Evolutionary conservation across 2,888 invertebrate species (phyloP), one percentile per base, ranked within the genome.

Genomic region (Mesoligia furuncula): DNA sequence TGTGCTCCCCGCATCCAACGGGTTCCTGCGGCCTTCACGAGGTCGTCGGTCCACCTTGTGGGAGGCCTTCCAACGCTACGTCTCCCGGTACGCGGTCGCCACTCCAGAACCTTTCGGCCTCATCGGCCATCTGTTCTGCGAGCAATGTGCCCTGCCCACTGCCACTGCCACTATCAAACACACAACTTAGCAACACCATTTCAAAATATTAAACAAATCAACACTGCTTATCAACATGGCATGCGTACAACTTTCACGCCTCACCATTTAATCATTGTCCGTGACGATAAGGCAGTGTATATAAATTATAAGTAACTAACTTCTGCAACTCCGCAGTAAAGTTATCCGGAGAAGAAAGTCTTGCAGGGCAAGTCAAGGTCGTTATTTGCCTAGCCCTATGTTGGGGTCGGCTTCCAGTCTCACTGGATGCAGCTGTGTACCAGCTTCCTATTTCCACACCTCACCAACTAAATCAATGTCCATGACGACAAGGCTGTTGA

Each of bases 161-260:
- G n/a, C n/a, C n/a, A n/a, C n/a, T n/a, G n/a, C n/a, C n/a, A n/a
- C n/a, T n/a, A n/a, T n/a, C n/a, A n/a, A n/a, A n/a, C 1, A 13
- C n/a, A 42, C 31, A 6, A 17, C 13, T 31, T 62, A 0, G 27
- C 48, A n/a, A 6, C 24, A 31, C n/a, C 51, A 62, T 42, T 48
- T 42, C 81, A 27, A 74, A 64, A 48, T 57, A 42, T 71, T 51
- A 39, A 57, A 27, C n/a, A 64, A 64, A 64, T 51, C 24, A 51
- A 9, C n/a, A 31, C 15, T 61, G 13, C 80, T 80, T 81, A 81
- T 81, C 85, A 59, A 20, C 24, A 2, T 57, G 4, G 61, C 20
- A 39, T 15, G 15, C 59, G 51, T 61, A 31, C 61, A 57, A 84
- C n/a, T 84, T 79, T 67, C 70, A 80, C 45, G 69, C 45, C 70